Evolutionary conservation across 2,797 vertebrate species (phyloP), one percentile per base, ranked within the genome.

Genomic region (Syngnathus rostellatus): DNA sequence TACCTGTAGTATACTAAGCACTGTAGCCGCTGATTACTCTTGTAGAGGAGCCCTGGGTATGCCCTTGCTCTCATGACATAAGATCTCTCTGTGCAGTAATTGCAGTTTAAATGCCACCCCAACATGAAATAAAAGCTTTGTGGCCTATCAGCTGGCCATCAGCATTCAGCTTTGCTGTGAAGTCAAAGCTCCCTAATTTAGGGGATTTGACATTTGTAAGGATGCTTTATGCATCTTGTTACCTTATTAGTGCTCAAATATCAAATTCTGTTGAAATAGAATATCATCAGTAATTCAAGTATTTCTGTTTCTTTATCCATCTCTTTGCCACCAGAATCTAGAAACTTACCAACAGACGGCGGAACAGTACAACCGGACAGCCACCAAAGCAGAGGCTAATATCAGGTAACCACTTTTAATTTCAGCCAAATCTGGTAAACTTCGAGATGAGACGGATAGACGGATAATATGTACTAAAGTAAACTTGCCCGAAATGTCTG

Each of bases 331-430:
- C 39, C 85, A 98, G 96, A 98, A 93, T 50, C 72, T 90, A 2
- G 93, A 97, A 72, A 88, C 92, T 84, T 98, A 94, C 89, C 90
- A 91, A 80, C 79, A 95, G 85, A 90, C 90, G 0, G 83, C 91
- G 0, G 92, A 95, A 76, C 90, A 94, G 64, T 98, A 93, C 88
- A 87, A 91, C 61, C 86, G 94, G 75, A 92, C 93, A 62, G 93
- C 92, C 12, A 70, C 85, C n/a, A 91, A 90, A 83, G 90, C 94
- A 3, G 94, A 95, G 76, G 77, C 83, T 58, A 79, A 70, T 23
- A 89, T 98, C 73, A 92, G 90, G 96, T 98, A 90, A 95, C 88
- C 25, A 25, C 25, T 83, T 16, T 0, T 37, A 10, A 38, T 17
- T 41, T 62, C 1, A 40, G 6, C 12, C 12, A 17, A 53, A 16